Conservation (phyloP, 2,113 vertebrate genomes). For the Alces alces region DNA sequence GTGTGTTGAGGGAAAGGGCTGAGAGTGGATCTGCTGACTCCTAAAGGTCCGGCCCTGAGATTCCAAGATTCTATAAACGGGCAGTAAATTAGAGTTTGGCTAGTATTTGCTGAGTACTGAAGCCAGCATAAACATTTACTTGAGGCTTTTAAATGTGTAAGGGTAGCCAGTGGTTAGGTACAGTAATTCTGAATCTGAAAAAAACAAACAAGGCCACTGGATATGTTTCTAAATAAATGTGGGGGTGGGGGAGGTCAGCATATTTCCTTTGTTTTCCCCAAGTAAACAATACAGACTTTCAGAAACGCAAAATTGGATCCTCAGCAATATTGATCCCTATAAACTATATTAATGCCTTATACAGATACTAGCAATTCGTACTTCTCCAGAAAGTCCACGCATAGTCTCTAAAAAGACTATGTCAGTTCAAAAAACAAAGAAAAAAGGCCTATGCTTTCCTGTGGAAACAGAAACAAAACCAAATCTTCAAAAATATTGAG, state of each 20-base stretch:
- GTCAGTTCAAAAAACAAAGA: slow-evolving; percentile 9
- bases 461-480: slow-evolving; percentile 64
- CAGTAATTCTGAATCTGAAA: slow-evolving; percentile 50
- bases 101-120: slow-evolving; percentile 36
- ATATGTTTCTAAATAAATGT: slow-evolving; percentile 60
- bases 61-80: slow-evolving; percentile 62
- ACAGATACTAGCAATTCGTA: slow-evolving; percentile 16
- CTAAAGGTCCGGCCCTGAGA: slow-evolving; percentile 21
- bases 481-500: slow-evolving; percentile 59
- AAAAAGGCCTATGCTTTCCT: slow-evolving; percentile 55
- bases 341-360: slow-evolving; percentile 18
- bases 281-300: slow-evolving; percentile 42
- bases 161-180: slow-evolving; percentile 59
- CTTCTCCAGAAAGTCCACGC: not conserved
- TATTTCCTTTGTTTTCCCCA: slow-evolving; percentile 61
- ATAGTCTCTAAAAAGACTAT: not conserved
- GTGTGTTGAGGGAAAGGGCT: not conserved
- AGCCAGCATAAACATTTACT: slow-evolving; percentile 70
- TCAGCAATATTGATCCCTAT: not conserved
- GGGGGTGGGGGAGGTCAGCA: not conserved
- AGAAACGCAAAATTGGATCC: slow-evolving; percentile 34
- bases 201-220: slow-evolving; percentile 39
- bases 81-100: slow-evolving; percentile 60
- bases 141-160: slow-evolving; percentile 62
- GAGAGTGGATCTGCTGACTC: slow-evolving; percentile 30